Evolutionary conservation across 2,888 invertebrate genomes (phyloP).

Genomic region (Coremacera marginata): DNA sequence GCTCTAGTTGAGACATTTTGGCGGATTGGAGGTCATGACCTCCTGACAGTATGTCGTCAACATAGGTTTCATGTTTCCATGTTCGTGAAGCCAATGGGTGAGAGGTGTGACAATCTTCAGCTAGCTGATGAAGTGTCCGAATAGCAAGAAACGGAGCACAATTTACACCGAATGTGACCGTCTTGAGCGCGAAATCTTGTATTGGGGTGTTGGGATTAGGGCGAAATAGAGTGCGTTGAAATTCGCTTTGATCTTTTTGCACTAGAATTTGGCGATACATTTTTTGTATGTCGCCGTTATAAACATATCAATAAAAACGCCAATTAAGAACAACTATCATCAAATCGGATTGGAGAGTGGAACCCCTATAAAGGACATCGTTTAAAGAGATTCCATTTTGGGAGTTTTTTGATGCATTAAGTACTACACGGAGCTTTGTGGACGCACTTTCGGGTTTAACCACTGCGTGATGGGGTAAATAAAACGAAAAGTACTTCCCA

Average conservation of each 20-base stretch:
- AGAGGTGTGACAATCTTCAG: not conserved
- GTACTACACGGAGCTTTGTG: too few species aligned
- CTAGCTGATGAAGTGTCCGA: slow-evolving; percentile 21
- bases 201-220: not conserved
- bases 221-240: slow-evolving; percentile 7
- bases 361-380: not conserved
- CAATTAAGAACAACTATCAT: slow-evolving; percentile 11
- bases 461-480: not conserved
- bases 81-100: slow-evolving; percentile 5
- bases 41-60: slow-evolving; percentile 23
- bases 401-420: too few species aligned
- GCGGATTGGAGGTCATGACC: not conserved
- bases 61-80: slow-evolving; percentile 12
- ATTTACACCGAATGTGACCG: not conserved
- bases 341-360: not conserved
- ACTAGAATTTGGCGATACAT: slow-evolving; percentile 13
- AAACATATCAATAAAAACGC: slow-evolving; percentile 13
- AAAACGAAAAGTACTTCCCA: not conserved
- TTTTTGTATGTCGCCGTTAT: slow-evolving; percentile 22
- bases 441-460: not conserved
- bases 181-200: not conserved
- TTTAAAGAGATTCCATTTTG: not conserved
- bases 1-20: not conserved
- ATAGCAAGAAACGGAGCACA: slow-evolving; percentile 13
- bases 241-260: not conserved